These are phyloP conservation scores for Agonopterix heracliana DNA, from an alignment of 2,888 invertebrate species.

Conservation along the genomic window DNA sequence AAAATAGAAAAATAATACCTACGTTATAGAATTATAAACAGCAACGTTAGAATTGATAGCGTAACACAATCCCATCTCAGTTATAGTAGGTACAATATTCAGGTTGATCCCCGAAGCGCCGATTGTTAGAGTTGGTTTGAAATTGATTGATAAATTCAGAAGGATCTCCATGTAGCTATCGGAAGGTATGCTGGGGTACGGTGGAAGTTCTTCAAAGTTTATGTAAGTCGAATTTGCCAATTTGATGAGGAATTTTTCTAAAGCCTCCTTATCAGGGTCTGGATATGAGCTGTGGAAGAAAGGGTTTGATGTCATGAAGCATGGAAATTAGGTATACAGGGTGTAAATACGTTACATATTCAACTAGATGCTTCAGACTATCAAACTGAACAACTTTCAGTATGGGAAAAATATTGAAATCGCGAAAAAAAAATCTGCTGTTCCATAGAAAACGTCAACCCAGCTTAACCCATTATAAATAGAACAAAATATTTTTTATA, in stretches of 20 bases:
- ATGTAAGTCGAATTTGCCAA: constrained; percentile 77
- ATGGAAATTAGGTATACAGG: too few relatives aligned
- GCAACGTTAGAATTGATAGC: constrained; percentile 81
- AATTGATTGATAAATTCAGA: constrained; percentile 64
- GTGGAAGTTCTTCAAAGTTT: constrained; percentile 74
- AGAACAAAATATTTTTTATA: too few relatives aligned
- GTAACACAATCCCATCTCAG: constrained; percentile 83
- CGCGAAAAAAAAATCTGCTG: too few relatives aligned
- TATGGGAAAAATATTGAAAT: too few relatives aligned
- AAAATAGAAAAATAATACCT: constrained; percentile 38
- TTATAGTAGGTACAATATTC: constrained; percentile 76
- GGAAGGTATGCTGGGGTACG: constrained; percentile 73
- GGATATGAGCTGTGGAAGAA: constrained; percentile 35
- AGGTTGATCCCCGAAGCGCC: constrained; percentile 71
- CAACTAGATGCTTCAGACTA: too few relatives aligned
- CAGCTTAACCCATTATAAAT: too few relatives aligned
- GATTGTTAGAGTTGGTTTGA: constrained; percentile 70
- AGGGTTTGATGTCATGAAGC: too few relatives aligned
- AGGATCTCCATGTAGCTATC: constrained; percentile 76
- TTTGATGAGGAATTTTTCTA: constrained; percentile 73
- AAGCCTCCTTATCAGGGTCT: constrained; percentile 63
- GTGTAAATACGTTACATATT: too few relatives aligned
- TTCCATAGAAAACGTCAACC: too few relatives aligned
- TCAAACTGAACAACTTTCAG: too few relatives aligned
- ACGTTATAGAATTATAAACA: constrained; percentile 75